phyloP scores from a whole-genome alignment of 2,888 invertebrate species.

The Aspidiotus destructor region DNA sequence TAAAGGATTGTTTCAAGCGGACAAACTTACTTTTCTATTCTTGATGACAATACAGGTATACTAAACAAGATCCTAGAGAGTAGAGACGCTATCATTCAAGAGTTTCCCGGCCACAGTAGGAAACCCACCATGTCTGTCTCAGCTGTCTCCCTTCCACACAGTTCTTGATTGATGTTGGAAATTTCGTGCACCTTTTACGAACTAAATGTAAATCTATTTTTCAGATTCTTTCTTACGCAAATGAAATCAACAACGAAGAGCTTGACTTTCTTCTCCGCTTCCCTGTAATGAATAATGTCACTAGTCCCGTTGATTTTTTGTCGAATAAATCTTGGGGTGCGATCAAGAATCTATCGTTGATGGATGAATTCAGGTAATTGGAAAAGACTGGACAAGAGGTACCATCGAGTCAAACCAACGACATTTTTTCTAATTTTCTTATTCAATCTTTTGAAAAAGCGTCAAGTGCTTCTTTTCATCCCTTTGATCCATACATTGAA shows the following conservation, averaged over 20 bases:
- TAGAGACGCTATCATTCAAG: too few species aligned
- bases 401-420: too few species aligned
- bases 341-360: conserved; percentile 61
- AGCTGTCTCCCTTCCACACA: too few species aligned
- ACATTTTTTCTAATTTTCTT: too few species aligned
- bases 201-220: conserved; percentile 36
- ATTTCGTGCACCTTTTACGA: too few species aligned
- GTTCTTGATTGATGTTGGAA: too few species aligned
- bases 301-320: conserved; percentile 73
- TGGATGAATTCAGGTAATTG: conserved; percentile 54
- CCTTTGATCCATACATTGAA: too few species aligned
- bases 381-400: neutral
- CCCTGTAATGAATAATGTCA: conserved; percentile 63
- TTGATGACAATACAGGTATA: conserved; percentile 71
- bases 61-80: too few species aligned
- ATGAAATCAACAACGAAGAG: conserved; percentile 64
- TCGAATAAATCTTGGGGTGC: conserved; percentile 71
- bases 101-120: too few species aligned
- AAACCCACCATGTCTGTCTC: too few species aligned
- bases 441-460: too few species aligned
- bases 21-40: conserved; percentile 81
- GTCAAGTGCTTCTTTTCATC: too few species aligned
- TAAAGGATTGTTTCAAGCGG: conserved; percentile 80
- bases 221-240: conserved; percentile 52
- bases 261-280: conserved; percentile 80